These are phyloP conservation scores for Euwallacea fornicatus DNA, from an alignment of 1,140 invertebrate species.

Conservation along the genomic window DNA sequence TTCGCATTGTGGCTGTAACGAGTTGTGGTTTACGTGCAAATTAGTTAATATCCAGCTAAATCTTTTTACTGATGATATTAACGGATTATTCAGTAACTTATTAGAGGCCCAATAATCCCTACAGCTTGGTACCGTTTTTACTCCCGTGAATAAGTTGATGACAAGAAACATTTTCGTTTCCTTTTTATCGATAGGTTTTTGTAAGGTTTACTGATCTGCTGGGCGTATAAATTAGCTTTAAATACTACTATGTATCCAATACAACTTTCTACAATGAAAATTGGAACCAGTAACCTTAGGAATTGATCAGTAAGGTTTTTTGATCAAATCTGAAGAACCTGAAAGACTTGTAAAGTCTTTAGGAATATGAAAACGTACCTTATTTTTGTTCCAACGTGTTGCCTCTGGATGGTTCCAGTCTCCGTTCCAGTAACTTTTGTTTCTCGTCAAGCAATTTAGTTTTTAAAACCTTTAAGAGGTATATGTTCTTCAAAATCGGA, in stretches of 20 bases:
- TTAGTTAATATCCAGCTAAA: conserved; percentile 23
- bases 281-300: neutral
- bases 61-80: conserved; percentile 9
- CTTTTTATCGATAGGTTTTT: conserved; percentile 1
- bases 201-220: conserved; percentile 9
- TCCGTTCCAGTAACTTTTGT: neutral
- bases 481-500: too few relatives aligned
- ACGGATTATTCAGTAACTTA: conserved; percentile 18
- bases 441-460: too few relatives aligned
- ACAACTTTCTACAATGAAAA: neutral
- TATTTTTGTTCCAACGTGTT: neutral
- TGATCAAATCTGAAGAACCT: neutral
- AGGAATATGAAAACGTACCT: neutral
- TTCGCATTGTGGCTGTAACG: conserved; percentile 8
- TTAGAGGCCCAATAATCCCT: conserved; percentile 32
- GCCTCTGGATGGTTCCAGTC: neutral
- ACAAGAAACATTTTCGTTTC: conserved; percentile 30
- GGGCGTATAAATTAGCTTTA: conserved; percentile 22
- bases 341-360: neutral
- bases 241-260: neutral
- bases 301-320: neutral
- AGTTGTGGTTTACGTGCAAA: conserved; percentile 32
- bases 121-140: conserved; percentile 31
- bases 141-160: conserved; percentile 37
- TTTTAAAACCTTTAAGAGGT: too few relatives aligned